A percentile compares a stretch with the other conserved stretches of the same genome.
Conservation (phyloP, 2,797 vertebrate genomes). For the Peromyscus aztecus region DNA sequence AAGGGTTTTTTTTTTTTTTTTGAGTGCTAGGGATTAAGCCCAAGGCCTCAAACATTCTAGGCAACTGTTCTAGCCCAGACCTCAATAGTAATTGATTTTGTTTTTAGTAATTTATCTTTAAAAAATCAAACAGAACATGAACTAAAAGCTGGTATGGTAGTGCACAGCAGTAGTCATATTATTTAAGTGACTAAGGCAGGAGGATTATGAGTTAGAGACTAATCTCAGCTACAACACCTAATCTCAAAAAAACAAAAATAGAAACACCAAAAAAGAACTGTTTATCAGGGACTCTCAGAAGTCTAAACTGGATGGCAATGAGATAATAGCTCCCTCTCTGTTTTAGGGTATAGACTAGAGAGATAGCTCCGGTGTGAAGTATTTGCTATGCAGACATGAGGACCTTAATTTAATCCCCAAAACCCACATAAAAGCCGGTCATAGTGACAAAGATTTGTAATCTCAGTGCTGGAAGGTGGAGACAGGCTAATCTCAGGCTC, state of each 20-base stretch:
- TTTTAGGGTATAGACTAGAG: not conserved
- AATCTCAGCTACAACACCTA: not conserved
- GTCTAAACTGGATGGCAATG: not conserved
- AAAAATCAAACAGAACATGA: not conserved
- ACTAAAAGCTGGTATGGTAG: not conserved
- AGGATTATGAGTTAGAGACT: not conserved
- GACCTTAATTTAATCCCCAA: not conserved
- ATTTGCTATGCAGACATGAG: not conserved
- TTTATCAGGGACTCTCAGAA: slow-evolving; percentile 14
- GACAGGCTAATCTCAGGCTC: not conserved
- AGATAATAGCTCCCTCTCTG: not conserved
- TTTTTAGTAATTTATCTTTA: not conserved
- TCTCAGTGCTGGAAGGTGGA: not conserved
- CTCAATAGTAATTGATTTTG: not conserved
- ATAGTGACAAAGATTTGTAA: not conserved
- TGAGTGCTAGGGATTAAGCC: not conserved
- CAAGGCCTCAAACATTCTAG: not conserved
- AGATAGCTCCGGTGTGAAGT: not conserved
- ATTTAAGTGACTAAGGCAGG: not conserved
- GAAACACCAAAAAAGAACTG: slow-evolving; percentile 16
- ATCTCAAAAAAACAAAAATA: not conserved
- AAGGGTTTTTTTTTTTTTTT: not conserved
- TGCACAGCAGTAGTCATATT: not conserved
- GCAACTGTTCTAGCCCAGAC: not conserved
- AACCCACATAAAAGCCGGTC: not conserved